Evolutionary conservation across 2,797 vertebrate species (phyloP).

Genomic region (Sebastes oblongus): DNA sequence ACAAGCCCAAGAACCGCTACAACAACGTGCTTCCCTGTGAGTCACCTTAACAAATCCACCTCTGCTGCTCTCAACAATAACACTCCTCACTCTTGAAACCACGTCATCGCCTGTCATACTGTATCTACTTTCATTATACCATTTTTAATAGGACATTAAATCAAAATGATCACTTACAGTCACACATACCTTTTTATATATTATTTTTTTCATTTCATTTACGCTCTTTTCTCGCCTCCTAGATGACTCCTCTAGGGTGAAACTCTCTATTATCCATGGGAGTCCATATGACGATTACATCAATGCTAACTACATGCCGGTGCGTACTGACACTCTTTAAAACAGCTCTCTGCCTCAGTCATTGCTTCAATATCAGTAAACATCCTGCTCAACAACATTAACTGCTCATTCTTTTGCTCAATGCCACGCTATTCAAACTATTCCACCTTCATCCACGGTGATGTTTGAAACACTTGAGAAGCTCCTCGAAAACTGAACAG

Average conservation of each 20-base stretch:
- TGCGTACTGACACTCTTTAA: slow-evolving; percentile 73
- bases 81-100: neutral
- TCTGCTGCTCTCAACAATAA: slow-evolving; percentile 22
- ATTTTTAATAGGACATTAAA: neutral
- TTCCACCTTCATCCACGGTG: neutral
- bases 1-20: slow-evolving; percentile 96
- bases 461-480: neutral
- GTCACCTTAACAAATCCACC: slow-evolving; percentile 48
- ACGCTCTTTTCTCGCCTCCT: slow-evolving; percentile 41
- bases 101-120: neutral
- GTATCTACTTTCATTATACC: neutral
- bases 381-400: neutral
- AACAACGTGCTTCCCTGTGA: slow-evolving; percentile 96
- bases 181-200: neutral
- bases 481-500: neutral
- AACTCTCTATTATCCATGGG: slow-evolving; percentile 85
- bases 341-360: slow-evolving; percentile 17
- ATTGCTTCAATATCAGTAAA: slow-evolving; percentile 27
- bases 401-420: slow-evolving; percentile 8
- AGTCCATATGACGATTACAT: slow-evolving; percentile 89
- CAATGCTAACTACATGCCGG: slow-evolving; percentile 96
- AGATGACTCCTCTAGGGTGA: slow-evolving; percentile 96
- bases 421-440: neutral
- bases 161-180: neutral
- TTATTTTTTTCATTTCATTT: slow-evolving; percentile 23